Conservation (phyloP, 2,888 invertebrate species). For the Amaurobius ferox region DNA sequence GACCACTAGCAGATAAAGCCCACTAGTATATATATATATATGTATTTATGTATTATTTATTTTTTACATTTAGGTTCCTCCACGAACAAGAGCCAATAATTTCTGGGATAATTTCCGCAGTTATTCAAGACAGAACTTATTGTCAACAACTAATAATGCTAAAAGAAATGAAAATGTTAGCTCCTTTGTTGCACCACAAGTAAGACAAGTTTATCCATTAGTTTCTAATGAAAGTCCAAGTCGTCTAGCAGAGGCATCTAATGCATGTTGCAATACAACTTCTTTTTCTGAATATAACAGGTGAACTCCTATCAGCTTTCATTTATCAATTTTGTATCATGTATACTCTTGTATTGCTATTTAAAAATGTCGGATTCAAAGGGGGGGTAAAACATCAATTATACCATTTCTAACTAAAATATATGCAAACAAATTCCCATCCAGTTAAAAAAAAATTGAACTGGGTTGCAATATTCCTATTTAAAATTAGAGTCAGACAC, state of each 20-base stretch:
- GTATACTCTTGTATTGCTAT: too few species aligned
- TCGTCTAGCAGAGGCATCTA: not conserved
- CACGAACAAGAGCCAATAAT: slow-evolving; percentile 93
- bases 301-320: not conserved
- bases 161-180: slow-evolving; percentile 67
- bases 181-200: slow-evolving; percentile 33
- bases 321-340: not conserved
- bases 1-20: too few species aligned
- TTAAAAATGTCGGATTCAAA: too few species aligned
- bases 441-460: too few species aligned
- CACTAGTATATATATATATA: too few species aligned
- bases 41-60: not conserved
- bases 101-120: slow-evolving; percentile 96
- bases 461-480: too few species aligned
- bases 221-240: slow-evolving; percentile 39
- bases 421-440: too few species aligned
- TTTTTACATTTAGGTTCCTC: slow-evolving; percentile 84
- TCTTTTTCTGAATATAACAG: slow-evolving; percentile 28
- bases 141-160: slow-evolving; percentile 77
- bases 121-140: slow-evolving; percentile 91
- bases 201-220: slow-evolving; percentile 50
- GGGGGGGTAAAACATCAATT: too few species aligned
- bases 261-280: not conserved
- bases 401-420: too few species aligned
- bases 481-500: too few species aligned